Base-by-base conservation (phyloP, 2,888 invertebrate genomes). In the Phalangium opilio region DNA sequence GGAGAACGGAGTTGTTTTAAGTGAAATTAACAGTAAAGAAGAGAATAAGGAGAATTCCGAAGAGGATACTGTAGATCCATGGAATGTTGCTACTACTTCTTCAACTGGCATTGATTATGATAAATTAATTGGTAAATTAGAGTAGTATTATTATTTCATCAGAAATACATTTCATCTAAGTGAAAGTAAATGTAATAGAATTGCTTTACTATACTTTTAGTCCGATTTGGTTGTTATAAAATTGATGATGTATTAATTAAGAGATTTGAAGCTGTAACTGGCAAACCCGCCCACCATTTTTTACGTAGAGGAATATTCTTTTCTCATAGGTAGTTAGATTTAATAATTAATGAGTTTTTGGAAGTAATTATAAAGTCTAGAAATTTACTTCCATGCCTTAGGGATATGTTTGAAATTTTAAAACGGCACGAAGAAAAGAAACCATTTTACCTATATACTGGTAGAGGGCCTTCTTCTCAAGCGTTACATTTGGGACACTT, bases 401-500 rank as follows among this genome's bases (percentile, higher is more conserved):
- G 73, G 46, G 98, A 98, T 63, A 73, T 98, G 69, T 77, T 86
- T 60, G 74, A 71, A n/a, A 89, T 98, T 55, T 70, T 98, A 17
- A 81, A 79, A 50, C 70, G 81, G 34, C 76, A 81, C 62, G 95
- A 96, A 65, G 74, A 83, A 58, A 84, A 85, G 20, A 87, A 93
- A 67, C 85, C 87, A 7, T 98, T 99, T 68, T 98, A 84, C 65
- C 69, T 98, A 46, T 98, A 98, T 65, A 98, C 98, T 0, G 98
- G 98, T 1, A 70, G 98, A 60, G 98, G 98, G n/a, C 95, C 96
- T 0, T 93, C 91, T 11, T 91, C 93, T 0, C 81, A 79, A 21
- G 83, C 95, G 32, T 81, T 98, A 79, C 98, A 99, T 70, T 70
- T 98, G 49, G 96, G 98, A 0, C 98, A 98, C 71, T 73, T 99